Percentiles rank a stretch among this genome's conserved stretches.
Conservation (phyloP, 2,113 vertebrate genomes). For the Strix uralensis region DNA sequence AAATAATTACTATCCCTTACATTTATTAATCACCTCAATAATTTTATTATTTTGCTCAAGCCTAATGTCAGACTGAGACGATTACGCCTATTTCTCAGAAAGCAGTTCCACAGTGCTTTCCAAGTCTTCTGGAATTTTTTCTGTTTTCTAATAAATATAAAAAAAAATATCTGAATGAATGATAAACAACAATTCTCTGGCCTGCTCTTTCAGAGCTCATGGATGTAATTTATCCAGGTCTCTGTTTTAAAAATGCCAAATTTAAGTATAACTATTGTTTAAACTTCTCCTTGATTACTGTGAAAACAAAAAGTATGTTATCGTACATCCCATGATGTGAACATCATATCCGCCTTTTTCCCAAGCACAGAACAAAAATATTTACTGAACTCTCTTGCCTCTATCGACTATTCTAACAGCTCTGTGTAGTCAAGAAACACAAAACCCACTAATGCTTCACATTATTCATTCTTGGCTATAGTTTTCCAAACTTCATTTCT, state of each 20-base stretch:
- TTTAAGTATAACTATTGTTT: not conserved
- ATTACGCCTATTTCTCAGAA: not conserved
- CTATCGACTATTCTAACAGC: not conserved
- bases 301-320: not conserved
- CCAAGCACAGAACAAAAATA: slow-evolving; percentile 28
- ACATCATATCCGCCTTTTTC: not conserved
- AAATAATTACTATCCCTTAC: not conserved
- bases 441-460: no score
- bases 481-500: not conserved
- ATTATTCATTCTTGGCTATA: not conserved
- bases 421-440: not conserved
- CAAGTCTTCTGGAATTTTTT: not conserved
- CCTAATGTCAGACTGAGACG: not conserved
- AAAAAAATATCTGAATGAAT: not conserved
- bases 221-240: not conserved
- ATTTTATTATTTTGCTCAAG: not conserved
- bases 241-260: not conserved
- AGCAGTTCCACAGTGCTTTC: not conserved
- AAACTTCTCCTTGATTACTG: not conserved
- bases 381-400: not conserved
- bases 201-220: not conserved
- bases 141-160: slow-evolving; percentile 3
- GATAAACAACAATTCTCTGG: not conserved
- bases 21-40: not conserved
- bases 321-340: not conserved